A percentile compares a stretch with the other conserved stretches of the same genome.
Conservation (phyloP, 2,797 vertebrate genomes). For the Spinibarbus caldwelli region DNA sequence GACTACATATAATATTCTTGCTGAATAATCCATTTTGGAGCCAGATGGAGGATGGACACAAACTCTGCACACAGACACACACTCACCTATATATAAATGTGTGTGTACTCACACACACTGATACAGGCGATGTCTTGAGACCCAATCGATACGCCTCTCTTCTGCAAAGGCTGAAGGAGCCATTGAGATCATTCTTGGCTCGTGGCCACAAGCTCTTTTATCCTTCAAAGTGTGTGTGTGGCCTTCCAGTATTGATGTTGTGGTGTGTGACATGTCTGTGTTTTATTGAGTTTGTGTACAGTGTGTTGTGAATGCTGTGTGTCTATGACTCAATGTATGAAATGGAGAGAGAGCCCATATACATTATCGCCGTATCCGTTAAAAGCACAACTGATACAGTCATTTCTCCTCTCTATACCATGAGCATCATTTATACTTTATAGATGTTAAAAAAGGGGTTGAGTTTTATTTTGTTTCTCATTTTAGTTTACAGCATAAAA, state of each 20-base stretch:
- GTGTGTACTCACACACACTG: constrained; percentile 57
- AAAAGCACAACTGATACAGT: constrained; percentile 4
- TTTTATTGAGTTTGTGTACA: constrained; percentile 52
- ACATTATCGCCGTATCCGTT: not conserved
- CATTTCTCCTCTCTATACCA: not conserved
- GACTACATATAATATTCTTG: constrained; percentile 77
- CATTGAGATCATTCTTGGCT: constrained; percentile 84
- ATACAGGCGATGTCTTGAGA: constrained; percentile 79
- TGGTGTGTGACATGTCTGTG: constrained; percentile 56
- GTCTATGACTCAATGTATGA: constrained; percentile 11
- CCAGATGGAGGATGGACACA: constrained; percentile 62
- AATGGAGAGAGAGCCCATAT: constrained; percentile 18
- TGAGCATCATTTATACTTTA: not conserved
- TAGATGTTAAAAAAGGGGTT: not conserved
- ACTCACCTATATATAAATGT: constrained; percentile 66
- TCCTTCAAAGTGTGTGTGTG: constrained; percentile 70
- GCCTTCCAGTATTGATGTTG: constrained; percentile 55
- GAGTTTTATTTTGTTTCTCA: not conserved
- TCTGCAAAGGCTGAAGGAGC: constrained; percentile 76
- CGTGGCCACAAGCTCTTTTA: constrained; percentile 80
- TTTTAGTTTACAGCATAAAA: not conserved
- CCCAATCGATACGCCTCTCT: constrained; percentile 81
- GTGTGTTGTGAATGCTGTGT: constrained; percentile 44
- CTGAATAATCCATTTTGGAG: constrained; percentile 81
- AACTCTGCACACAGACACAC: constrained; percentile 35